phyloP scores from a whole-genome alignment of 1,140 invertebrate species.

The Trichogramma pretiosum region DNA sequence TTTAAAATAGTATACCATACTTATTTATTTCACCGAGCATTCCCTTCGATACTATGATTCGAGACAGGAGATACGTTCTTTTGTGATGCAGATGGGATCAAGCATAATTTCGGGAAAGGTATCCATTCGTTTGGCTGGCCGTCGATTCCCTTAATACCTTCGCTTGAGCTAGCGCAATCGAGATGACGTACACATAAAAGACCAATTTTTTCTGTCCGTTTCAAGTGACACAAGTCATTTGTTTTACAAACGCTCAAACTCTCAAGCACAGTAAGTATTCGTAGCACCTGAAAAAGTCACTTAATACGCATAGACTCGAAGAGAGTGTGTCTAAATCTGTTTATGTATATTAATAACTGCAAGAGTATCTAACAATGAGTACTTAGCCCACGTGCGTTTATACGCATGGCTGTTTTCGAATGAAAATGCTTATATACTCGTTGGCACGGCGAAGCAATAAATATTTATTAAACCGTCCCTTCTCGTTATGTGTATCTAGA shows the following conservation, averaged over 20 bases:
- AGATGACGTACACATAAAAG: constrained; percentile 10
- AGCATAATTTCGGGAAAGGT: constrained; percentile 14
- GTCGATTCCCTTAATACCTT: constrained; percentile 4
- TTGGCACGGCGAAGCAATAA: no score
- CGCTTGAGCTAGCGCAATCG: constrained; percentile 12
- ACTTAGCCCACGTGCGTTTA: constrained; percentile 4
- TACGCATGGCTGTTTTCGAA: not conserved
- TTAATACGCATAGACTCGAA: no score
- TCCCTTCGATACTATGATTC: not conserved
- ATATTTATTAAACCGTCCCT: constrained; percentile 14
- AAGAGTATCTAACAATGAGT: not conserved
- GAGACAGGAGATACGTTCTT: no score
- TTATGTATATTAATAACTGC: no score
- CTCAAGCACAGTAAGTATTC: not conserved
- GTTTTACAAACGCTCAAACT: not conserved
- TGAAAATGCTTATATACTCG: no score
- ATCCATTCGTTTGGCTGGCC: constrained; percentile 1
- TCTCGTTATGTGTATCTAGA: no score
- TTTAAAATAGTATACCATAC: no score
- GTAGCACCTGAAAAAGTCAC: constrained; percentile 12
- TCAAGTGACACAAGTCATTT: not conserved
- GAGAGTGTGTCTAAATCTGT: no score
- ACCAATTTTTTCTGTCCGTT: not conserved
- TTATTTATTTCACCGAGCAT: no score
- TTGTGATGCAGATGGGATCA: constrained; percentile 13